Evolutionary conservation across 1,140 invertebrate genomes (phyloP), one percentile per base, ranked within the genome.

Genomic region (Nymphalis io): DNA sequence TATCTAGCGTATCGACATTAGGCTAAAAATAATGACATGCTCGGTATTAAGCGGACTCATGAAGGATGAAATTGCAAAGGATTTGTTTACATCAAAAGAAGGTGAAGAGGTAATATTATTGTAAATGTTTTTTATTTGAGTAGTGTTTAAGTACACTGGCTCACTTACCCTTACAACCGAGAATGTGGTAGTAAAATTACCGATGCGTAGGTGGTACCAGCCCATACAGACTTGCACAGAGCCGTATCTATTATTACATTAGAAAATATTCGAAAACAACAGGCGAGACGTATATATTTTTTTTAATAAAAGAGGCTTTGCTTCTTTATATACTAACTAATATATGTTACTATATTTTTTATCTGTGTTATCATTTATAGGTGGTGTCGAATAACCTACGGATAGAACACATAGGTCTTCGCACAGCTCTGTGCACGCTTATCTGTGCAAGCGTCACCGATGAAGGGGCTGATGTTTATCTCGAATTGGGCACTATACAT

Each of bases 21-120:
- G 53, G 60, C 48, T 91, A 63, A 90, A 89, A 73, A 89, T 87
- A n/a, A 80, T 88, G 79, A 83, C 84, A 3, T 91, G 88, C 67
- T 82, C 78, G 1, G 87, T 82, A 12, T 70, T 92, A 2, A 81
- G 76, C n/a, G 85, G 87, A 0, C 74, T 91, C 5, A 90, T 92
- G 90, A 73, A 61, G 2, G 87, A 90, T n/a, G 81, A 84, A 0
- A 21, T 81, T 0, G 82, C 81, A 1, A 84, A 76, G 20, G 82
- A 87, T 5, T 53, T 89, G 27, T 91, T 91, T 40, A 89, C 85
- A 0, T 39, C 69, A 8, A 79, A 80, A 6, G 65, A 77, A 44
- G 89, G 90, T 39, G 89, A 91, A 72, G 77, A 85, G 71, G 85
- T 90, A 71, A 16, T 3, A 51, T 51, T 11, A 6, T 51, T 20